phyloP scores from a whole-genome alignment of 2,797 vertebrate genomes.

The Micrastur ruficollis region DNA sequence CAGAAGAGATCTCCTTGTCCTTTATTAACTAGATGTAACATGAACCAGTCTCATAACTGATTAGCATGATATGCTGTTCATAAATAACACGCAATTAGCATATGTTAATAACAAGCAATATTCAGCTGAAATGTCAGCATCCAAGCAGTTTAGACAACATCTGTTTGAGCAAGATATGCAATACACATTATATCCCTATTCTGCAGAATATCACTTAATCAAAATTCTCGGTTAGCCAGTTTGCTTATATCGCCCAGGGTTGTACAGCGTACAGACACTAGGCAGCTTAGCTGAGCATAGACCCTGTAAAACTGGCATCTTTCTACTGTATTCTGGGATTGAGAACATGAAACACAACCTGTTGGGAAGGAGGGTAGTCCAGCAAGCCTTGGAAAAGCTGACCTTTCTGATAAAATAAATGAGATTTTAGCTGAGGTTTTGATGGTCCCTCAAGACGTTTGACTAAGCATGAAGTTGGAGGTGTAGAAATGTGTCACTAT shows the following conservation, averaged over 20 bases:
- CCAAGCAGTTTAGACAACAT: slow-evolving; percentile 9
- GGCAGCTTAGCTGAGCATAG: background rate
- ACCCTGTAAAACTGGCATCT: slow-evolving; percentile 48
- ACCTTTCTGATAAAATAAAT: slow-evolving; percentile 28
- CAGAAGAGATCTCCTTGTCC: background rate
- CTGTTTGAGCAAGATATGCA: slow-evolving; percentile 2
- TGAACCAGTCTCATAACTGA: background rate
- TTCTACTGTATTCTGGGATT: slow-evolving; percentile 22
- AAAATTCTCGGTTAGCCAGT: slow-evolving; percentile 34
- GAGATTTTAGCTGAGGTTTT: slow-evolving; percentile 20
- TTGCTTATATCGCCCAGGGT: background rate
- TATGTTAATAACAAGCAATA: slow-evolving; percentile 13
- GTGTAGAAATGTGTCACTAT: background rate
- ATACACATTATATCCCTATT: background rate
- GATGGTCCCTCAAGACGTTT: background rate
- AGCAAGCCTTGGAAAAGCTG: slow-evolving; percentile 14
- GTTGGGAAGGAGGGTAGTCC: slow-evolving; percentile 31
- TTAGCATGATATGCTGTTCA: background rate
- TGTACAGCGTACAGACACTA: background rate
- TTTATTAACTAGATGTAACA: background rate
- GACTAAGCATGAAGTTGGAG: background rate
- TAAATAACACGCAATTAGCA: slow-evolving; percentile 3
- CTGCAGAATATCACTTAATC: slow-evolving; percentile 1
- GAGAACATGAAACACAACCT: slow-evolving; percentile 4
- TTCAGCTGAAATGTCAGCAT: slow-evolving; percentile 21